Percentiles rank a stretch among this genome's conserved stretches.
phyloP scores from a whole-genome alignment of 2,113 vertebrate species.

The Cottus gobio region DNA sequence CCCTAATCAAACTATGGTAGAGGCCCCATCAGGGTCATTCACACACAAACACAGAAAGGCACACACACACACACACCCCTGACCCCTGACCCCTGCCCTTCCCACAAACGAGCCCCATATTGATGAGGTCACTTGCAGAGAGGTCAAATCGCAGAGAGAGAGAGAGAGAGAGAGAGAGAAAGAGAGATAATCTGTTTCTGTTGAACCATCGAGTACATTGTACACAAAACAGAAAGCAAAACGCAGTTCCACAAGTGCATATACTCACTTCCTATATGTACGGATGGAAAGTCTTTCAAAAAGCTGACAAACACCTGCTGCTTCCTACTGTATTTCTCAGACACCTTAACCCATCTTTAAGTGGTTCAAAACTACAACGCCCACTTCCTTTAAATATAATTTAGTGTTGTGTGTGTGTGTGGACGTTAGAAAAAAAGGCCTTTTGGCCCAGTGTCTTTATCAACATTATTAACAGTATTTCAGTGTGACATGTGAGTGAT shows the following conservation, averaged over 20 bases:
- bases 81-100: constrained; percentile 54
- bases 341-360: not conserved
- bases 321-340: not conserved
- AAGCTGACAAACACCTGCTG: constrained; percentile 25
- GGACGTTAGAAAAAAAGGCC: not conserved
- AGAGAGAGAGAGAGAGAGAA: constrained; percentile 10
- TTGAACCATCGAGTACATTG: not conserved
- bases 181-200: not conserved
- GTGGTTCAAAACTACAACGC: not conserved
- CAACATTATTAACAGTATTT: not conserved
- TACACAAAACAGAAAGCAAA: not conserved
- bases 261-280: not conserved
- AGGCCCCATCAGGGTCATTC: constrained; percentile 57
- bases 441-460: constrained; percentile 7
- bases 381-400: constrained; percentile 32
- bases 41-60: constrained; percentile 32
- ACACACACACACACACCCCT: constrained; percentile 27
- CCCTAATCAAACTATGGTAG: constrained; percentile 57
- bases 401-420: not conserved
- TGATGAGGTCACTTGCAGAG: constrained; percentile 69
- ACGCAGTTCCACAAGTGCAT: not conserved
- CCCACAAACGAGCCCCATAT: constrained; percentile 64
- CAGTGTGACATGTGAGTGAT: constrained; percentile 2
- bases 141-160: constrained; percentile 56
- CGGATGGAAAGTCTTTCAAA: not conserved